Evolutionary conservation across 1,140 invertebrate species (phyloP), one percentile per base, ranked within the genome.

Genomic region (Brachionus asplanchnoidis): DNA sequence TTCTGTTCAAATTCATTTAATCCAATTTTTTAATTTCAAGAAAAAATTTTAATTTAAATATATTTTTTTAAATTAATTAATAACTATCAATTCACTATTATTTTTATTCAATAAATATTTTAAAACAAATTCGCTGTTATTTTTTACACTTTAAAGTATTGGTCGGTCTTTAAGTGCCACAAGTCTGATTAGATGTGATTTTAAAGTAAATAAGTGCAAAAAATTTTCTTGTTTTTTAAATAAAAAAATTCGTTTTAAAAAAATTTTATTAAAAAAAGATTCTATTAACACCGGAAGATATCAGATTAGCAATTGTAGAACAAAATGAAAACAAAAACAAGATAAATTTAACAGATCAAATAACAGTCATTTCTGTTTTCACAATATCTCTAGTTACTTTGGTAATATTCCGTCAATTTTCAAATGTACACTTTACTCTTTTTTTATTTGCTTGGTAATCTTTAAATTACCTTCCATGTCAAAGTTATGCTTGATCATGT

Each of bases 401-500:
- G 26, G 23, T 17, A 26, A n/a, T n/a, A 11, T n/a, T 26, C 23
- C 12, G 14, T 26, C 11, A 50, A 50, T 50, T 50, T 50, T 50
- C 11, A 14, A 50, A 12, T 50, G 4, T 12, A 50, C 26, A 68
- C 9, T 68, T 32, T 32, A 40, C 2, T 68, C 23, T 40, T 1
- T 9, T 23, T 60, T 60, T 60, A 60, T 60, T 60, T 60, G n/a
- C 26, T 82, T 82, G 32, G 32, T 40, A 17, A 44, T 82, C 17
- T 65, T 42, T 26, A 82, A 40, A 82, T 82, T 82, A 11, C 79
- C 79, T 40, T 82, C 53, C 12, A 3, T 11, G 14, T 82, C 79
- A 46, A 82, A 82, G 17, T 82, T 82, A 6, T 82, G 79, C 9
- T 42, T 42, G 9, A 82, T 82, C 79, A 82, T 82, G 1, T 60